Conservation (phyloP, 2,888 invertebrate species). For the Leucophora obtusa region DNA sequence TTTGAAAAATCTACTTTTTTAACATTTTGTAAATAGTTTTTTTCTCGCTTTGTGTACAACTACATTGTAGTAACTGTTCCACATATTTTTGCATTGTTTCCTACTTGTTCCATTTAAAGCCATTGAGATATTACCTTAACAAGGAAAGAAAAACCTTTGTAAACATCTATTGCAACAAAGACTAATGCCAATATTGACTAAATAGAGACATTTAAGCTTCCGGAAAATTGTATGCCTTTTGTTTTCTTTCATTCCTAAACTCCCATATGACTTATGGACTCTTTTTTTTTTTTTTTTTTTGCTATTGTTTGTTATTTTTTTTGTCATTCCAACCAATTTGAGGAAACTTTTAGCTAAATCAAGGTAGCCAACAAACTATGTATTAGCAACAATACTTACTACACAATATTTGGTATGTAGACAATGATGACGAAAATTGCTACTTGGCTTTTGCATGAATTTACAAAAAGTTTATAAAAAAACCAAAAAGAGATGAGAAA, state of each 20-base stretch:
- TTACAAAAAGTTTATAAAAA: slow-evolving; percentile 11
- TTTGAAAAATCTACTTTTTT: not conserved
- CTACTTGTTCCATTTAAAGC: slow-evolving; percentile 23
- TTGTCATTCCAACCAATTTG: not conserved
- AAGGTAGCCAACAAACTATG: slow-evolving; percentile 22
- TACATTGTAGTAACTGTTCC: slow-evolving; percentile 8
- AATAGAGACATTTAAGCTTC: slow-evolving; percentile 59
- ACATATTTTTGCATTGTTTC: slow-evolving; percentile 30
- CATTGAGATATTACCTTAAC: slow-evolving; percentile 14
- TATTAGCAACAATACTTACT: slow-evolving; percentile 7
- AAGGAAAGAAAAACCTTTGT: slow-evolving; percentile 20
- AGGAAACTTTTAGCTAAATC: slow-evolving; percentile 41
- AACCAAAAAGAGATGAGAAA: slow-evolving; percentile 25
- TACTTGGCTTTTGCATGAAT: slow-evolving; percentile 53
- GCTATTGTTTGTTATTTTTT: not conserved
- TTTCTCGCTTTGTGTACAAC: not conserved
- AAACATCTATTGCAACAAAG: slow-evolving; percentile 19
- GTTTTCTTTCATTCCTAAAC: slow-evolving; percentile 39
- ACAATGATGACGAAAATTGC: slow-evolving; percentile 52
- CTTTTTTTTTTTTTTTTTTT: slow-evolving; percentile 21
- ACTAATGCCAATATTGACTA: slow-evolving; percentile 46
- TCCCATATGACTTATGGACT: slow-evolving; percentile 53
- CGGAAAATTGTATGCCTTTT: slow-evolving; percentile 50
- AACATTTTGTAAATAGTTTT: not conserved
- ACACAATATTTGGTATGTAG: not conserved